Conservation (phyloP, 2,113 vertebrate species). For the Pteronura brasiliensis region DNA sequence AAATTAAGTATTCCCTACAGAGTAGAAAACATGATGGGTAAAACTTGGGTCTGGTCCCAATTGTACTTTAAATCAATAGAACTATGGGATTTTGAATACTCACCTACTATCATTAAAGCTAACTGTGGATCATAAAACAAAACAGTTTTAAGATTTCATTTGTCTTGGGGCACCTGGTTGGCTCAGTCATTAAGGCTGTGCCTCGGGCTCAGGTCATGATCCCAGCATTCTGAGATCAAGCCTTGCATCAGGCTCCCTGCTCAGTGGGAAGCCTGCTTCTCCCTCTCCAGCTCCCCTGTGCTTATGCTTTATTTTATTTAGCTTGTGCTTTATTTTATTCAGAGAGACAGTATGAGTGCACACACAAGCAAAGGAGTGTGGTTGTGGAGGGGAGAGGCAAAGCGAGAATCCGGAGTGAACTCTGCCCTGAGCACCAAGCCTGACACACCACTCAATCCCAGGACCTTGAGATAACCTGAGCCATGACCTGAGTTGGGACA, state of each 20-base stretch:
- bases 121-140: neutral
- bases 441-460: no score
- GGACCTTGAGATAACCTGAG: no score
- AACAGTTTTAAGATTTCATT: neutral
- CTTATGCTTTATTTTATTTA: neutral
- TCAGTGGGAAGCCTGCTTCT: no score
- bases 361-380: neutral
- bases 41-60: neutral
- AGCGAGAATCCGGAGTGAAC: no score
- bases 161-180: neutral
- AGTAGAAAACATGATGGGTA: neutral
- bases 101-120: neutral
- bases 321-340: neutral
- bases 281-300: no score
- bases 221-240: no score
- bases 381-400: no score
- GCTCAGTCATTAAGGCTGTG: no score
- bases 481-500: no score
- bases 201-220: no score
- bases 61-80: neutral
- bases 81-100: neutral
- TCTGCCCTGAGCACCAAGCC: neutral
- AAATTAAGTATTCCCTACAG: neutral
- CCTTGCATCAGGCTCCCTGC: no score
- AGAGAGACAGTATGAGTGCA: neutral